Evolutionary conservation across 2,797 vertebrate species (phyloP).

Genomic region (Tamandua tetradactyla): DNA sequence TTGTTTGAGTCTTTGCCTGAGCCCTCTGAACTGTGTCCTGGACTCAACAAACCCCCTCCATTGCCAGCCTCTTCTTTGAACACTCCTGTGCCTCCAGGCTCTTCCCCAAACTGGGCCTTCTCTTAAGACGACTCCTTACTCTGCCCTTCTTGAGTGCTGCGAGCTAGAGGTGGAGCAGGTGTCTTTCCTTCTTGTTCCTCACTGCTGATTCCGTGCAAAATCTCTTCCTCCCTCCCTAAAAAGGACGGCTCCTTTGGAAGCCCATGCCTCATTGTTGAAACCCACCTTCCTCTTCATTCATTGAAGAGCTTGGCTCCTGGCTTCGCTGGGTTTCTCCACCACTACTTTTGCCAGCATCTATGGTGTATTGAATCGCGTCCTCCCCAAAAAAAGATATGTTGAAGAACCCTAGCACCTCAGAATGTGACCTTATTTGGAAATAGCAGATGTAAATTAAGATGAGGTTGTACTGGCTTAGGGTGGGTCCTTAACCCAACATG

Average conservation of each 20-base stretch:
- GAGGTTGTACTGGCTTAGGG: too few relatives aligned
- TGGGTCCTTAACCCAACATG: too few relatives aligned
- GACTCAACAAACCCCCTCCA: background rate
- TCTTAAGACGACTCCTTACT: background rate
- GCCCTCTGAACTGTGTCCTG: background rate
- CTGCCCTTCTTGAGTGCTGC: background rate
- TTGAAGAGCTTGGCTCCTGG: background rate
- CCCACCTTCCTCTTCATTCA: background rate
- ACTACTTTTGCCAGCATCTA: too few relatives aligned
- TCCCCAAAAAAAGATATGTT: too few relatives aligned
- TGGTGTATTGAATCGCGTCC: too few relatives aligned
- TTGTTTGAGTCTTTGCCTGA: background rate
- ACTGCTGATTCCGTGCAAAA: fast-evolving
- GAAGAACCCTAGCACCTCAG: too few relatives aligned
- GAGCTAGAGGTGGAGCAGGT: background rate
- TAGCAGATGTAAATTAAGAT: too few relatives aligned
- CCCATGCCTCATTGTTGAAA: background rate
- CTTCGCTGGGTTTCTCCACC: too few relatives aligned
- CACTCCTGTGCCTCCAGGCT: fast-evolving
- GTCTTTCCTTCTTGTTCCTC: background rate
- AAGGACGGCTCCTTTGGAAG: fast-evolving
- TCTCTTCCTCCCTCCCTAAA: background rate
- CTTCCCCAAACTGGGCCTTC: background rate
- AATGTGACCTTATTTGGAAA: too few relatives aligned
- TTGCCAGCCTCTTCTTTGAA: too few relatives aligned